These are phyloP conservation scores for Lithophane socia DNA, from an alignment of 2,888 invertebrate species.

Conservation along the genomic window DNA sequence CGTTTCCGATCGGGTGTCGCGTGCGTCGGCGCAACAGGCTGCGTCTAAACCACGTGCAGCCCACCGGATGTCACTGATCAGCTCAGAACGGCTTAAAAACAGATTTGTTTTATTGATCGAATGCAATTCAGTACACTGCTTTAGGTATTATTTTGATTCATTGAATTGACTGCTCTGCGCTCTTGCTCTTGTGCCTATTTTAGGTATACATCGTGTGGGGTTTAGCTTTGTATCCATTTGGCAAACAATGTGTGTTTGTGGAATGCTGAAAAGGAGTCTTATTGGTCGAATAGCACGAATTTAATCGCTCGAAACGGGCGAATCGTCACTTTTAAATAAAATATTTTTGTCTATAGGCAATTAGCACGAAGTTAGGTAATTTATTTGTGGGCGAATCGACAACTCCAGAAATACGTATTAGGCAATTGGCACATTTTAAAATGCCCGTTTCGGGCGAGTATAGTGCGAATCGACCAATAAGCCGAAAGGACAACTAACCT, in stretches of 20 bases:
- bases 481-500: too few relatives aligned
- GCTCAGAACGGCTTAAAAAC: constrained; percentile 64
- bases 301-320: too few relatives aligned
- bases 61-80: constrained; percentile 78
- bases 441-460: too few relatives aligned
- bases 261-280: too few relatives aligned
- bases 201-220: not conserved
- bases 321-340: too few relatives aligned
- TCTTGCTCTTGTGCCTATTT: not conserved
- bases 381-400: too few relatives aligned
- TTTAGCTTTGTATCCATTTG: constrained; percentile 4
- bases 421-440: too few relatives aligned
- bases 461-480: too few relatives aligned
- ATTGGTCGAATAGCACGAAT: too few relatives aligned
- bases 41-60: constrained; percentile 74
- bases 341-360: too few relatives aligned
- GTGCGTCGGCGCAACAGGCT: constrained; percentile 72
- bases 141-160: constrained; percentile 9
- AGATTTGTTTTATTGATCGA: constrained; percentile 58
- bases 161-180: constrained; percentile 23
- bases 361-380: too few relatives aligned
- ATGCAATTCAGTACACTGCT: constrained; percentile 46
- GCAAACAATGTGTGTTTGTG: not conserved
- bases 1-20: constrained; percentile 78
- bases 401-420: too few relatives aligned